Conservation (phyloP, 2,797 vertebrate genomes). For the Malacoraja senta region DNA sequence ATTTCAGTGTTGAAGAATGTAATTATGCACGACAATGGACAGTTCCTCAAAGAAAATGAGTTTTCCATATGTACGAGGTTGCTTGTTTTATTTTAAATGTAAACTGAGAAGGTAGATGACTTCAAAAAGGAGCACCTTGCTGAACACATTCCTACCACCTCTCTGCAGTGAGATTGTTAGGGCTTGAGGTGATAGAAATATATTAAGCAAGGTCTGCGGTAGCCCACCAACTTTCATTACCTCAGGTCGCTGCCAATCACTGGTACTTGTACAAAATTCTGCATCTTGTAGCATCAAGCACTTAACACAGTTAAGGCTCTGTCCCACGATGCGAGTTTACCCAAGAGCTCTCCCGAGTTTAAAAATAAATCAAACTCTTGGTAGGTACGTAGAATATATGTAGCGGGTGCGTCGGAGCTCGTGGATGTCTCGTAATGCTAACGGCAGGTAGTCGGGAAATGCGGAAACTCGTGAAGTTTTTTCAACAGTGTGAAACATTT, state of each 20-base stretch:
- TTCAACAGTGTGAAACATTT: too few species aligned
- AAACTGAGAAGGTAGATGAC: background rate
- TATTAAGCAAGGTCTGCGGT: background rate
- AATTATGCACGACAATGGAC: constrained; percentile 22
- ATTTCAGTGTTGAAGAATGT: constrained; percentile 34
- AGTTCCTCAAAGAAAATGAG: background rate
- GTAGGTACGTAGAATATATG: too few species aligned
- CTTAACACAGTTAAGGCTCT: background rate
- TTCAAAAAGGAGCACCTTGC: background rate
- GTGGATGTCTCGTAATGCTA: too few species aligned
- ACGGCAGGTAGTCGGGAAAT: too few species aligned
- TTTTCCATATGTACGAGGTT: background rate
- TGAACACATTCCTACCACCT: too few species aligned
- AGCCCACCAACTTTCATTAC: background rate
- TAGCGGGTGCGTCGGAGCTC: too few species aligned
- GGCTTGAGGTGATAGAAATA: background rate
- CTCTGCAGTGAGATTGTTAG: background rate
- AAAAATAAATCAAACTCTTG: too few species aligned
- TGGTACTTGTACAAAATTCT: background rate
- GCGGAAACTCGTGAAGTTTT: too few species aligned
- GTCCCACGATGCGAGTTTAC: too few species aligned
- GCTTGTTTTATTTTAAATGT: background rate
- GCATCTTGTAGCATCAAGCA: background rate
- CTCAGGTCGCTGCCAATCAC: background rate
- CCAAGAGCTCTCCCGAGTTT: too few species aligned